Base-by-base conservation (phyloP, 1,140 invertebrate species). In the Akabosia matsudoensis region DNA sequence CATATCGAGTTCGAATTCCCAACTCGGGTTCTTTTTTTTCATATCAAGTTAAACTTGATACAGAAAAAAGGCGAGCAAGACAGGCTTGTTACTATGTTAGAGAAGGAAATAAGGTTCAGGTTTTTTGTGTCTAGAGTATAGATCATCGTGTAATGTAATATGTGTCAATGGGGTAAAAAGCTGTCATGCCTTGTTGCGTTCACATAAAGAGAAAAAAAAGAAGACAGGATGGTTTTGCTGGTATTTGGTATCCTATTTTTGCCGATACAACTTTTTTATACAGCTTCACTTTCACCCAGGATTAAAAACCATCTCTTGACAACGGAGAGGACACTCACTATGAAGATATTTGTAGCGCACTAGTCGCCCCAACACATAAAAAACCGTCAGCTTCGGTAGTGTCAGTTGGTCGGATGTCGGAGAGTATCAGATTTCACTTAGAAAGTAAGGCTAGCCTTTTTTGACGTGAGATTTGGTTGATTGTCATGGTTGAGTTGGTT, bases 81-180 rank as follows among this genome's bases (percentile, higher is more conserved):
- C n/a, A n/a, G n/a, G n/a, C n/a, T n/a, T n/a, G n/a, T n/a, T n/a
- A n/a, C n/a, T n/a, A n/a, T n/a, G n/a, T n/a, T n/a, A n/a, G n/a
- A n/a, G n/a, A n/a, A n/a, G n/a, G n/a, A n/a, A n/a, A n/a, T n/a
- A n/a, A n/a, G n/a, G n/a, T n/a, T n/a, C n/a, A n/a, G n/a, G n/a
- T n/a, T n/a, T n/a, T n/a, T n/a, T n/a, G n/a, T n/a, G n/a, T n/a
- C n/a, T n/a, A n/a, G n/a, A n/a, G n/a, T n/a, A n/a, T n/a, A n/a
- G n/a, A n/a, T 67, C 61, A 10, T 31, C 37, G 24, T 28, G 61
- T 67, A 67, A 67, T 67, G n/a, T 67, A 67, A 67, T 67, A 67
- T 67, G 61, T 67, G 61, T 67, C 61, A 67, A 67, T 67, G 28
- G 61, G 30, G 26, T 67, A 31, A n/a, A n/a, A 67, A 31, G 22